phyloP scores from a whole-genome alignment of 2,888 invertebrate species.

The Chrysotoxum bicinctum region DNA sequence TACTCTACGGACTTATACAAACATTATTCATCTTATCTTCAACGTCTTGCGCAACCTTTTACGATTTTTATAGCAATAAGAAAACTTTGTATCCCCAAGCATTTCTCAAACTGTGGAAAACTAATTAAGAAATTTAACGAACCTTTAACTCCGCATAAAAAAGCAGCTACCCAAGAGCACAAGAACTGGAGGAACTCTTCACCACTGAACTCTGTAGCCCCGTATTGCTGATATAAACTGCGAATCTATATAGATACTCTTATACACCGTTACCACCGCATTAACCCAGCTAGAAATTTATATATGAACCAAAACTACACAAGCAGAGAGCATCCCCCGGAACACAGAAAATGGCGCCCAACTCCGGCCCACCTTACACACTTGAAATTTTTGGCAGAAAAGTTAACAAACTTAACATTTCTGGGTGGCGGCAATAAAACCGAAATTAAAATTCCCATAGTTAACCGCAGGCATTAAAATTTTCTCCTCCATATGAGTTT shows the following conservation, averaged over 20 bases:
- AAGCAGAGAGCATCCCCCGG: background rate
- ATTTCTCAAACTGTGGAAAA: conserved; percentile 67
- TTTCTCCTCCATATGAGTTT: conserved; percentile 73
- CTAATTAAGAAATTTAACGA: conserved; percentile 73
- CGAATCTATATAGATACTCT: background rate
- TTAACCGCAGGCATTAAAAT: conserved; percentile 73
- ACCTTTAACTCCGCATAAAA: conserved; percentile 70
- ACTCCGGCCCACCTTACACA: background rate
- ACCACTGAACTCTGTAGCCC: background rate
- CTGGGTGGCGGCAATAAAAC: conserved; percentile 72
- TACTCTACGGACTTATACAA: too few relatives aligned
- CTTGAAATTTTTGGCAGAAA: conserved; percentile 61
- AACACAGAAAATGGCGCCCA: conserved; percentile 6
- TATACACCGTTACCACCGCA: background rate
- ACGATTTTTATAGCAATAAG: conserved; percentile 31
- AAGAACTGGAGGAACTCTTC: conserved; percentile 53
- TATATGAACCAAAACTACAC: conserved; percentile 29
- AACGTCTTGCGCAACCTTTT: conserved; percentile 5
- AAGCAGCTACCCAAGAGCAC: conserved; percentile 50
- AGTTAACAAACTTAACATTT: conserved; percentile 72
- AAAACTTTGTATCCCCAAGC: conserved; percentile 65
- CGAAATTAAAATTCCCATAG: conserved; percentile 73
- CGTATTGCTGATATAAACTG: background rate
- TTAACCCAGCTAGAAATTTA: conserved; percentile 2
- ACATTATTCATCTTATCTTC: conserved; percentile 28